Percentiles rank a stretch among this genome's conserved stretches.
phyloP scores from a whole-genome alignment of 2,113 vertebrate species.

The Camelus dromedarius region DNA sequence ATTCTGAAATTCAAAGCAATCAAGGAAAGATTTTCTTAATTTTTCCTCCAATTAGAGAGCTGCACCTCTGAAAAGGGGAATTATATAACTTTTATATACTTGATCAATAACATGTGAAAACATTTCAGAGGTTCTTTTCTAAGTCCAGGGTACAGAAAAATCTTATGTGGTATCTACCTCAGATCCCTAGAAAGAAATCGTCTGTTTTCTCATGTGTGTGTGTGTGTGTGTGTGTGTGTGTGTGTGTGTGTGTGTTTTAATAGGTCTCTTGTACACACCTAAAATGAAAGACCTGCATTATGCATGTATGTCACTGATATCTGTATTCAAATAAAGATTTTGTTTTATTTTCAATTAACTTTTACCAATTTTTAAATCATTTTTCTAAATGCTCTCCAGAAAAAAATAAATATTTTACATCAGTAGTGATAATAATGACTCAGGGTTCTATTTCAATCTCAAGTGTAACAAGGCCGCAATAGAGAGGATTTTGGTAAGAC shows the following conservation, averaged over 20 bases:
- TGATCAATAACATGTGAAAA: not conserved
- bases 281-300: not conserved
- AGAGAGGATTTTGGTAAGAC: not conserved
- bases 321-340: not conserved
- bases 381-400: not conserved
- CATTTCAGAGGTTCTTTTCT: not conserved
- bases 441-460: not conserved
- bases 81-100: not conserved
- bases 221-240: not conserved
- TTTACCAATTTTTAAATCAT: not conserved
- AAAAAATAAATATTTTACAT: not conserved
- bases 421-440: not conserved
- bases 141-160: not conserved
- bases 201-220: not conserved
- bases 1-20: not conserved
- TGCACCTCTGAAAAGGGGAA: not conserved
- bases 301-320: not conserved
- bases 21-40: not conserved
- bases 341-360: not conserved
- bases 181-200: not conserved
- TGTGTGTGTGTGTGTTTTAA: not conserved
- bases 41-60: not conserved
- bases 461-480: not conserved
- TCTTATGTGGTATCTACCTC: not conserved
- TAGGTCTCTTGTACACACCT: not conserved